phyloP scores from a whole-genome alignment of 2,113 vertebrate species.

The Sylvia atricapilla region DNA sequence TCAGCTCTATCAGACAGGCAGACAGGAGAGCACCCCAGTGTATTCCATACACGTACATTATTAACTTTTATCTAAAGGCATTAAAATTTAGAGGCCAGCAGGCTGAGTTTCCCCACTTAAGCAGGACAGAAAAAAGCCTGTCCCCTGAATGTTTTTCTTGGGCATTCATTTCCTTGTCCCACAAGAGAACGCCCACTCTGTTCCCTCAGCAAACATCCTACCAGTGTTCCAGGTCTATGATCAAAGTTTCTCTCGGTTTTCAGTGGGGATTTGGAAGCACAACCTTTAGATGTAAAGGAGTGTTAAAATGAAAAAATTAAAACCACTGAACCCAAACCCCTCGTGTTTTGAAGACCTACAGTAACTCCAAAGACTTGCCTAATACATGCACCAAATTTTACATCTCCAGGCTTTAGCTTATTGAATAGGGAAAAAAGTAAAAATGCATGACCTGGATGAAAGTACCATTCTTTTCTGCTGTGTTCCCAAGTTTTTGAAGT shows the following conservation, averaged over 20 bases:
- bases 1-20: background rate
- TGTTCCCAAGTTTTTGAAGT: slow-evolving; percentile 16
- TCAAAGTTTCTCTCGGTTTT: background rate
- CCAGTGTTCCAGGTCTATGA: background rate
- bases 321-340: background rate
- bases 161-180: background rate
- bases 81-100: background rate
- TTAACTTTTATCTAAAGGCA: background rate
- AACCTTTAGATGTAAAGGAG: background rate
- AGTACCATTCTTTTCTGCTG: background rate
- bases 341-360: background rate
- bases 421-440: slow-evolving; percentile 31
- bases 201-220: background rate
- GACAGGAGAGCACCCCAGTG: background rate
- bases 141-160: background rate
- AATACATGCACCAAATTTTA: background rate
- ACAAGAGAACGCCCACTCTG: background rate
- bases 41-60: background rate
- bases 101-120: background rate
- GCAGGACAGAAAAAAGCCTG: background rate
- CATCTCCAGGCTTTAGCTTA: slow-evolving; percentile 16
- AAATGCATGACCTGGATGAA: slow-evolving; percentile 45
- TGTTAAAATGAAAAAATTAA: background rate
- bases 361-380: background rate
- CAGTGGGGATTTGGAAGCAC: background rate